phyloP scores from a whole-genome alignment of 2,888 invertebrate genomes.

The Flexamia atlantica region DNA sequence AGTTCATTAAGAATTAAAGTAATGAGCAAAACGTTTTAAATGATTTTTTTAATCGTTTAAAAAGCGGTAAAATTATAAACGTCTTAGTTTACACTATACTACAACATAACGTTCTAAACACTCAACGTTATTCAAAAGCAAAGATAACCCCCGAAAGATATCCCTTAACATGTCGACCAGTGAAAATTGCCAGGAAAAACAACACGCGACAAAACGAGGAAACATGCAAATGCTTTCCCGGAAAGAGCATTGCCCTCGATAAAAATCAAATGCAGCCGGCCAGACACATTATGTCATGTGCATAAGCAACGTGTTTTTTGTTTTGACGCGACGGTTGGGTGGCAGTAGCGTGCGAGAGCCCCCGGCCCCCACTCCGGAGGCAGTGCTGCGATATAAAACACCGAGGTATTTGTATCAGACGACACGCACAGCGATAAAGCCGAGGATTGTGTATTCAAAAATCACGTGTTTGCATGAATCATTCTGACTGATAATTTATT shows the following conservation, averaged over 20 bases:
- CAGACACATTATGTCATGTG: background rate
- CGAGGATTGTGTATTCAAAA: background rate
- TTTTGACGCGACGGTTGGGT: slow-evolving; percentile 22
- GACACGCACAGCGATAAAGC: slow-evolving; percentile 17
- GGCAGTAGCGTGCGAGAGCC: background rate
- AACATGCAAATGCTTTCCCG: background rate
- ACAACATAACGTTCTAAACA: no score
- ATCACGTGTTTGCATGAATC: no score
- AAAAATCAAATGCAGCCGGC: background rate
- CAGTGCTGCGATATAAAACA: slow-evolving; percentile 15
- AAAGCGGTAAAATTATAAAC: no score
- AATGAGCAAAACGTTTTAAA: no score
- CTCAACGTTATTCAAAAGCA: no score
- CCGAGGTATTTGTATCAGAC: slow-evolving; percentile 17
- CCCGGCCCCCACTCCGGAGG: background rate
- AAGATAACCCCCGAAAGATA: no score
- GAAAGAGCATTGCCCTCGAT: slow-evolving; percentile 1
- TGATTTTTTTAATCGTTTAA: no score
- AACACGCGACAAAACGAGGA: background rate
- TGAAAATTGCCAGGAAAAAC: background rate
- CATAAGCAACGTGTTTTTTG: background rate
- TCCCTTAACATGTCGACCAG: no score
- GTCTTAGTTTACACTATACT: no score
- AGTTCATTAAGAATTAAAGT: no score
- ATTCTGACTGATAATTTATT: no score